Evolutionary conservation across 2,888 invertebrate species (phyloP), one percentile per base, ranked within the genome.

Genomic region (Eumacrocentrus americanus): DNA sequence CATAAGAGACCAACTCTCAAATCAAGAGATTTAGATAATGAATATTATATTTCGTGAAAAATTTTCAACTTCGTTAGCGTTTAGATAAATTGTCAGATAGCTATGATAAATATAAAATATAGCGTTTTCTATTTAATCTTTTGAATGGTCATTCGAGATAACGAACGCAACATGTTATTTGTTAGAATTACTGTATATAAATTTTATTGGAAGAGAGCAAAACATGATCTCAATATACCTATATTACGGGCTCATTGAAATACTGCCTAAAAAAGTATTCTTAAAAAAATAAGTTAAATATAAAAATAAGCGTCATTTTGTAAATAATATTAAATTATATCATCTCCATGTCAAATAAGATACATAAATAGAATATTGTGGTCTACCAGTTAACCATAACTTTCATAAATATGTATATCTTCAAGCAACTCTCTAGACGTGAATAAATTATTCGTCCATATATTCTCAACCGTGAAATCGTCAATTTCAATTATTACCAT

Each of bases 381-480:
- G 14, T 58, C 38, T 61, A 42, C 50, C 2, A 40, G 65, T 62
- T 60, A 60, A 72, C 66, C 65, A 72, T 71, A 71, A 70, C 72
- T 72, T 71, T 68, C 71, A 68, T 67, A 71, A 65, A 68, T 68
- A 61, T 73, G 72, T 74, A 74, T 46, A 22, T 60, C 64, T 66
- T 68, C 67, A 63, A 71, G 35, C 61, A 67, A 68, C 67, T 64
- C 74, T 70, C 67, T 68, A 71, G 70, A 69, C 68, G 69, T 72
- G 67, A 73, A 73, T 72, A 72, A 73, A 74, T 66, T 72, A 72
- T 66, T 71, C 74, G 70, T 74, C 73, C 71, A 72, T 74, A 72
- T 69, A 69, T 71, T 72, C 58, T 60, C 55, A 64, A 62, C 20
- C 37, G n/a, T 50, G 23, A 23, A 40, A n/a, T 44, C 6, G 25